phyloP scores from a whole-genome alignment of 2,797 vertebrate genomes.

The Balearica regulorum region DNA sequence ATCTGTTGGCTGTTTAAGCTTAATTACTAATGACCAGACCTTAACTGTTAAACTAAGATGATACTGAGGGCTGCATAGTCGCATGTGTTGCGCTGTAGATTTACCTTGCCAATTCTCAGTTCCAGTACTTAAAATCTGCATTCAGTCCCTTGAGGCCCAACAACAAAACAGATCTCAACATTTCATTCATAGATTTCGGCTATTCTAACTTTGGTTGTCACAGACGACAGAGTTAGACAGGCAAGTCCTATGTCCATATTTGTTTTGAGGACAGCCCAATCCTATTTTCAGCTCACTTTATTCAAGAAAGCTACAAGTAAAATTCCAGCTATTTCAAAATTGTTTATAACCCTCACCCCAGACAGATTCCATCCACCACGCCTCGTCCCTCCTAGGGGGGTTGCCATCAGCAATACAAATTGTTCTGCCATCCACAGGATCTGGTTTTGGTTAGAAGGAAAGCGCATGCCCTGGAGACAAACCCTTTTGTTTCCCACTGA shows the following conservation, averaged over 20 bases:
- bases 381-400: neutral
- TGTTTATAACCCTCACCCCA: neutral
- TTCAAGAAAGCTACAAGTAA: neutral
- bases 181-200: neutral
- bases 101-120: neutral
- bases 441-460: neutral
- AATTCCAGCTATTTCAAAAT: neutral
- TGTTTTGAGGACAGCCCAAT: neutral
- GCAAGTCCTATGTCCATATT: neutral
- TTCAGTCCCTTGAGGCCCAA: neutral
- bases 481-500: neutral
- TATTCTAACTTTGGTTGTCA: neutral
- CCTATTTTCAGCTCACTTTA: neutral
- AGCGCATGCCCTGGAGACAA: neutral
- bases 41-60: neutral
- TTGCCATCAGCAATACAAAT: neutral
- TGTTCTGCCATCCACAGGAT: neutral
- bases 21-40: neutral
- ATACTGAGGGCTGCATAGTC: neutral
- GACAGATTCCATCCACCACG: fast-evolving
- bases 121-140: neutral
- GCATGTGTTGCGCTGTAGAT: neutral
- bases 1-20: neutral
- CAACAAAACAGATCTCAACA: neutral
- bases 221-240: neutral